Evolutionary conservation across 2,888 invertebrate genomes (phyloP).

Genomic region (Pyrocoelia pectoralis): DNA sequence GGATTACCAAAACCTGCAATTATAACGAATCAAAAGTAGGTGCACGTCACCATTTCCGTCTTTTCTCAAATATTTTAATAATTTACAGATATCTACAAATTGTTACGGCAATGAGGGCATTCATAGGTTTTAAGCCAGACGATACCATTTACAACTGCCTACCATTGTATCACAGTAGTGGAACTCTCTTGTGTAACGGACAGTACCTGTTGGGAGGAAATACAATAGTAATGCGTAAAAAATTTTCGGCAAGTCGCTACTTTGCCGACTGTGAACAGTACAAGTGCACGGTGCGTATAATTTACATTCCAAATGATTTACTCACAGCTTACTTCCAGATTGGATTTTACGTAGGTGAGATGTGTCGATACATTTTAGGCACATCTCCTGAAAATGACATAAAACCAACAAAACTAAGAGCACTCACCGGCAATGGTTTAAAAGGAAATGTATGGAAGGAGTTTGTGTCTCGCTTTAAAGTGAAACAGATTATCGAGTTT

Average conservation of each 20-base stretch:
- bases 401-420: background rate
- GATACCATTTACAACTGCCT: too few relatives aligned
- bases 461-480: constrained; percentile 63
- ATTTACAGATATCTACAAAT: too few relatives aligned
- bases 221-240: constrained; percentile 81
- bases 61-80: too few relatives aligned
- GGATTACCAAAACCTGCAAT: too few relatives aligned
- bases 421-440: constrained; percentile 1
- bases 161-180: too few relatives aligned
- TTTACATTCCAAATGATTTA: too few relatives aligned
- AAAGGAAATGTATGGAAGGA: constrained; percentile 4
- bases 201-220: too few relatives aligned
- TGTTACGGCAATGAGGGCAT: too few relatives aligned
- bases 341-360: constrained; percentile 77
- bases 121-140: too few relatives aligned
- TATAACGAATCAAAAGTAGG: too few relatives aligned
- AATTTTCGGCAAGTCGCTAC: constrained; percentile 94
- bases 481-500: constrained; percentile 79
- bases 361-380: constrained; percentile 84
- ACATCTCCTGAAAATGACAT: background rate
- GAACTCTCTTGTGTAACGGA: too few relatives aligned
- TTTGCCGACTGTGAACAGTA: constrained; percentile 93
- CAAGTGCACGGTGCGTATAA: constrained; percentile 79
- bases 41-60: too few relatives aligned
- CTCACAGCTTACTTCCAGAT: background rate